These are phyloP conservation scores for Emberiza fucata DNA, from an alignment of 2,113 vertebrate genomes.

Conservation along the genomic window DNA sequence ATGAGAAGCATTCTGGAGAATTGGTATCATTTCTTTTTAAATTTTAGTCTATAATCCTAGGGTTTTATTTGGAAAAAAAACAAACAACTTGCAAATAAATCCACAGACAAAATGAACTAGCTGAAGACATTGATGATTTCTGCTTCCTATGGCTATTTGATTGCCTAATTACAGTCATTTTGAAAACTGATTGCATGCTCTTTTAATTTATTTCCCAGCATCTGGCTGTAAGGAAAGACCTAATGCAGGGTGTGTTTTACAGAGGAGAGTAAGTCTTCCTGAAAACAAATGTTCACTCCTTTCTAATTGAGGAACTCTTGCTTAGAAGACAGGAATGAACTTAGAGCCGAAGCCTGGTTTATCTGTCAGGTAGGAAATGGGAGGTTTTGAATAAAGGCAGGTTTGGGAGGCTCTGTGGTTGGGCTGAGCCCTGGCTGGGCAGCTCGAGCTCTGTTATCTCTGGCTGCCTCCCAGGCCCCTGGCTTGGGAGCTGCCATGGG, in stretches of 20 bases:
- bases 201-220: conserved; percentile 73
- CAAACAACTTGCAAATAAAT: neutral
- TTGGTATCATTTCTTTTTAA: neutral
- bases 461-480: neutral
- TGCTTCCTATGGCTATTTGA: conserved; percentile 47
- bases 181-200: conserved; percentile 53
- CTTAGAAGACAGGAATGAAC: neutral
- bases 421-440: neutral
- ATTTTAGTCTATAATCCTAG: conserved; percentile 20
- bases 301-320: neutral
- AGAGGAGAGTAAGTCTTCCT: neutral
- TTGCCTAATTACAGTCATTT: conserved; percentile 68
- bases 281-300: neutral
- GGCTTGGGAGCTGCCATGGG: neutral
- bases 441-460: neutral
- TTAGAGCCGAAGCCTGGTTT: neutral
- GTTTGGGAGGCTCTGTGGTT: neutral
- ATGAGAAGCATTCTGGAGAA: conserved; percentile 10
- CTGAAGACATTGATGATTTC: conserved; percentile 33
- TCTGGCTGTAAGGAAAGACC: conserved; percentile 7
- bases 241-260: conserved; percentile 20
- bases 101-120: neutral
- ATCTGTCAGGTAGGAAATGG: neutral
- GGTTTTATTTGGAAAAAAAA: neutral
- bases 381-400: neutral